Conservation (phyloP, 2,888 invertebrate genomes). For the Loripinus fragilis region DNA sequence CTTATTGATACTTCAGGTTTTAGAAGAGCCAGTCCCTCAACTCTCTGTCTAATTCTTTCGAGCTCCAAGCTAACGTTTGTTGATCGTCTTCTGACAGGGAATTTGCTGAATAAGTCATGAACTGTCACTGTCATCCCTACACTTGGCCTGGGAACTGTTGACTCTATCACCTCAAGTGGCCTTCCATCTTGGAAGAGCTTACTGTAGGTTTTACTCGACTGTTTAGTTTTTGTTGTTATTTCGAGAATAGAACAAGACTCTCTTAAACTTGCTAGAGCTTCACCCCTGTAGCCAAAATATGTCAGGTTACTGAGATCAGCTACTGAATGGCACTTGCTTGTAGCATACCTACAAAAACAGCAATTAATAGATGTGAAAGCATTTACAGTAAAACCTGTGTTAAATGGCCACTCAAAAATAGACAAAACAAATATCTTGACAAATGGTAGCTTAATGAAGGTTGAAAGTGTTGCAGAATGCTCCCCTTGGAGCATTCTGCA, state of each 20-base stretch:
- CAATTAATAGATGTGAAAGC: no score
- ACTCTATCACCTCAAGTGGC: slow-evolving; percentile 80
- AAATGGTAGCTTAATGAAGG: no score
- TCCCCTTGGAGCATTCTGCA: no score
- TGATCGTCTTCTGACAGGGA: slow-evolving; percentile 87
- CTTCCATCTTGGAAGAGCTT: slow-evolving; percentile 86
- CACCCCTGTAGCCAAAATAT: slow-evolving; percentile 89
- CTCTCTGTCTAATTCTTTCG: slow-evolving; percentile 86
- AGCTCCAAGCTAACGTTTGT: slow-evolving; percentile 86
- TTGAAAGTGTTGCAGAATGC: no score
- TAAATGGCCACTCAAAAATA: no score
- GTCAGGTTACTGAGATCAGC: slow-evolving; percentile 85
- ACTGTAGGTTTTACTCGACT: slow-evolving; percentile 85
- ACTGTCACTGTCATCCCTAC: slow-evolving; percentile 90
- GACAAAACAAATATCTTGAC: no score
- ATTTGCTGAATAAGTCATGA: slow-evolving; percentile 87
- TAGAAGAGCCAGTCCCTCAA: slow-evolving; percentile 88
- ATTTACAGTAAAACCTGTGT: no score
- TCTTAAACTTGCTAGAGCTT: slow-evolving; percentile 88
- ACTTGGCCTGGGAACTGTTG: slow-evolving; percentile 85
- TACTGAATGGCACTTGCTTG: slow-evolving; percentile 87
- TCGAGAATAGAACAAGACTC: slow-evolving; percentile 86
- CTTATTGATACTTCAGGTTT: slow-evolving; percentile 88
- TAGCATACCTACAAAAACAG: slow-evolving; percentile 85
- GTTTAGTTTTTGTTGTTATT: slow-evolving; percentile 86